Percentiles rank a stretch among this genome's conserved stretches.
Evolutionary conservation across 2,113 vertebrate species (phyloP).

Genomic region (Propithecus coquereli): DNA sequence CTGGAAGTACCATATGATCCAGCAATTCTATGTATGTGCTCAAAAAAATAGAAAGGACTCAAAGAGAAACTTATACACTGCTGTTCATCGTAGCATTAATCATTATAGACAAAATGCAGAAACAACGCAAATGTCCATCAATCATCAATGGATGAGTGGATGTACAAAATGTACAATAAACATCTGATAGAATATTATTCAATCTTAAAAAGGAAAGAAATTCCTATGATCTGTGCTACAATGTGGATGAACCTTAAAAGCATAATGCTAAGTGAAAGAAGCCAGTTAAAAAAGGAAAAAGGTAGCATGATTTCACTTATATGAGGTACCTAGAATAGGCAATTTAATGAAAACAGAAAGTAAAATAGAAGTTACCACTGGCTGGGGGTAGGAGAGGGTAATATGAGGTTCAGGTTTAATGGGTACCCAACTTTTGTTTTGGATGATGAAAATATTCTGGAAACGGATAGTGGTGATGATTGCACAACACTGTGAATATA

Average conservation of each 20-base stretch:
- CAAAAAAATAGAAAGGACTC: not conserved
- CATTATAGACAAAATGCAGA: not conserved
- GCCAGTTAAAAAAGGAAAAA: not conserved
- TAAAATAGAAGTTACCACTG: not conserved
- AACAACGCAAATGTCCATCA: not conserved
- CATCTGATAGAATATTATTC: not conserved
- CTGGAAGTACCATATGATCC: not conserved
- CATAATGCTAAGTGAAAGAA: not conserved
- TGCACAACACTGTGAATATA: not conserved
- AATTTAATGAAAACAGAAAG: not conserved
- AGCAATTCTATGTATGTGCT: not conserved
- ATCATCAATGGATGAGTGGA: not conserved
- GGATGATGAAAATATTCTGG: not conserved
- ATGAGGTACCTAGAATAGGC: not conserved
- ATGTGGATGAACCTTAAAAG: not conserved
- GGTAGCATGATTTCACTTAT: not conserved
- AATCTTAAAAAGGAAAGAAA: not conserved
- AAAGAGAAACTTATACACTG: not conserved
- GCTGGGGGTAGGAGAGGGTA: fast-evolving
- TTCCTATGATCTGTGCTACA: not conserved
- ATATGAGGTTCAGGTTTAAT: not conserved
- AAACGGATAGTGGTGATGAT: not conserved
- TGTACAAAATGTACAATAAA: not conserved
- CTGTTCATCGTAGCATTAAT: not conserved
- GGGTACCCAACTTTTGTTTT: not conserved